phyloP scores from a whole-genome alignment of 2,797 vertebrate species.

The Holocentrus rufus region DNA sequence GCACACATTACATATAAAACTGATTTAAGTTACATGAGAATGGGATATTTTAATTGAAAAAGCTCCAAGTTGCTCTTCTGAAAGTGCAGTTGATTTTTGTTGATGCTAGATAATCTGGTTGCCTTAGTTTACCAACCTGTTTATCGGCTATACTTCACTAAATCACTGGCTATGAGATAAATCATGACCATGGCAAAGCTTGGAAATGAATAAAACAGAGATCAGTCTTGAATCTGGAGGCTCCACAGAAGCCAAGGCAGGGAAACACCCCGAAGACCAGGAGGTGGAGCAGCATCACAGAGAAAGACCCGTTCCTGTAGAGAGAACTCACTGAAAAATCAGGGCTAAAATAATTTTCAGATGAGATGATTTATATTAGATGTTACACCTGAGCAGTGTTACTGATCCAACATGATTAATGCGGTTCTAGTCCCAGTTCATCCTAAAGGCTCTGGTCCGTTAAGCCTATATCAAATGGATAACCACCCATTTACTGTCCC shows the following conservation, averaged over 20 bases:
- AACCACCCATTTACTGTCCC: background rate
- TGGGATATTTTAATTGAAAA: background rate
- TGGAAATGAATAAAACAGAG: slow-evolving; percentile 63
- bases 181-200: slow-evolving; percentile 47
- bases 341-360: slow-evolving; percentile 15
- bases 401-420: background rate
- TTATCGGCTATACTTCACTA: no score
- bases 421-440: slow-evolving; percentile 1
- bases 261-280: slow-evolving; percentile 11
- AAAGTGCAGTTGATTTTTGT: slow-evolving; percentile 52
- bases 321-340: slow-evolving; percentile 24
- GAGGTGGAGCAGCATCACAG: slow-evolving; percentile 15
- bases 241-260: slow-evolving; percentile 26
- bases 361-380: slow-evolving; percentile 16
- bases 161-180: background rate
- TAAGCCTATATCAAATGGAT: slow-evolving; percentile 1
- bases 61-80: slow-evolving; percentile 53
- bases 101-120: slow-evolving; percentile 57
- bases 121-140: slow-evolving; percentile 41
- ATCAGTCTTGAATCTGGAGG: slow-evolving; percentile 62
- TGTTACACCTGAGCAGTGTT: slow-evolving; percentile 1
- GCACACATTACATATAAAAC: background rate
- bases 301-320: slow-evolving; percentile 13
- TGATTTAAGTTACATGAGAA: background rate
- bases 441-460: background rate